Evolutionary conservation across 53 echinoderm and acorn worm genomes (phyloP).

Genomic region (Temnopleurus reevesii): DNA sequence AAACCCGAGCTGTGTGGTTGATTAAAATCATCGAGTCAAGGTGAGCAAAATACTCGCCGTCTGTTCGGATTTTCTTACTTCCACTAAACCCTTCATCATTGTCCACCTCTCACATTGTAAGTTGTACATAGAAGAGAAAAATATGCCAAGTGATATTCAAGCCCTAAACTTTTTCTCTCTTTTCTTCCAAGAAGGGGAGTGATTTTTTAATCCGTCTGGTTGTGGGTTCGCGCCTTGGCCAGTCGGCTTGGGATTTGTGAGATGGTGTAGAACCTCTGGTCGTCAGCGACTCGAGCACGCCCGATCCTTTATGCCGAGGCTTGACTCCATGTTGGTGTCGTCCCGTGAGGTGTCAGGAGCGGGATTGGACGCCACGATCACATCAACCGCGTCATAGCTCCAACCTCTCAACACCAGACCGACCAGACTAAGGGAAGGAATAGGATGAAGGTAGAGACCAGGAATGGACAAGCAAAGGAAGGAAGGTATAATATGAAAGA

Average conservation of each 20-base stretch:
- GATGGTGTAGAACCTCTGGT: conserved; percentile 19
- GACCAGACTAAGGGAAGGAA: not conserved
- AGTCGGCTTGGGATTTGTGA: conserved; percentile 46
- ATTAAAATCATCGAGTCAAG: conserved; percentile 57
- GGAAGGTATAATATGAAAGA: not conserved
- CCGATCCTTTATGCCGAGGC: not conserved
- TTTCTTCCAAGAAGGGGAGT: not conserved
- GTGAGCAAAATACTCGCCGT: not conserved
- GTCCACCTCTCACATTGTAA: not conserved
- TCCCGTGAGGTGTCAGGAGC: conserved; percentile 9
- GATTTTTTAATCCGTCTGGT: conserved; percentile 31
- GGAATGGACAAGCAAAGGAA: not conserved
- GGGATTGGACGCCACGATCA: not conserved
- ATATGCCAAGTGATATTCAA: conserved; percentile 22
- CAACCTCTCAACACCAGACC: not conserved
- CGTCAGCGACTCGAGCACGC: conserved; percentile 17
- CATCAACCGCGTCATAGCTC: too few species aligned
- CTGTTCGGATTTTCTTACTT: conserved; percentile 24
- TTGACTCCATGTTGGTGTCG: conserved; percentile 24
- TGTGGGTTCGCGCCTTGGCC: not conserved
- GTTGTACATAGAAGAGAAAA: not conserved
- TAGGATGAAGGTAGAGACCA: not conserved
- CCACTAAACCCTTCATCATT: not conserved
- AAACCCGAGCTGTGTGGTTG: conserved; percentile 25
- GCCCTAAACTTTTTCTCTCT: not conserved